Evolutionary conservation across 2,113 vertebrate genomes (phyloP), one percentile per base, ranked within the genome.

Genomic region (Phodopus roborovskii): DNA sequence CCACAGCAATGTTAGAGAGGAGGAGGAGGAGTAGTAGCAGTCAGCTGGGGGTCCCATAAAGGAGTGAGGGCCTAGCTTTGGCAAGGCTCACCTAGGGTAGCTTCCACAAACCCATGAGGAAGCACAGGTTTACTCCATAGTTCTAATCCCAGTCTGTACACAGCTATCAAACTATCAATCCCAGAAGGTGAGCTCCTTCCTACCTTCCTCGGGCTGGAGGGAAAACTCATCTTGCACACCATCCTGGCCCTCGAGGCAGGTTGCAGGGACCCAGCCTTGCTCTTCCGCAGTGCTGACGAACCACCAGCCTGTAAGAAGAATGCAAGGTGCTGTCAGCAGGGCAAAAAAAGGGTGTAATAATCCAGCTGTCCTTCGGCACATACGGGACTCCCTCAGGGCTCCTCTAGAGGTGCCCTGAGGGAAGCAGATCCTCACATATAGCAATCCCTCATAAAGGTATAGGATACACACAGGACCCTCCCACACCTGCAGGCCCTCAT

Each of bases 261-360:
- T 99, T 0, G 99, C 99, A 3, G 99, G 99, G 81, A 99, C 99
- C 99, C 99, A 99, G 95, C 99, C 99, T 97, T 99, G 99, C 95
- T 99, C 99, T 66, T 99, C 99, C 0, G 99, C 98, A 0, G 99
- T 99, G 98, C 99, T 99, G 56, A 99, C 99, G 93, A 99, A 99
- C 99, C 99, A 99, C 99, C 99, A 99, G 22, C 99, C 99, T 99
- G 96, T 94, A 53, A 84, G 0, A 48, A 81, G 0, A 50, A 70
- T 62, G 73, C 1, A 83, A 77, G 60, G 22, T 4, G n/a, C 11
- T 0, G 24, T 92, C 15, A 93, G 83, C 1, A 1, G 30, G 30
- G 53, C 30, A 16, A 19, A 70, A 68, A 0, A 36, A 12, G 71
- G n/a, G 10, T 0, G 13, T 0, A 42, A 5, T 1, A 30, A 58